phyloP scores from a whole-genome alignment of 2,888 invertebrate genomes.

The Archaeoteleia sp. region DNA sequence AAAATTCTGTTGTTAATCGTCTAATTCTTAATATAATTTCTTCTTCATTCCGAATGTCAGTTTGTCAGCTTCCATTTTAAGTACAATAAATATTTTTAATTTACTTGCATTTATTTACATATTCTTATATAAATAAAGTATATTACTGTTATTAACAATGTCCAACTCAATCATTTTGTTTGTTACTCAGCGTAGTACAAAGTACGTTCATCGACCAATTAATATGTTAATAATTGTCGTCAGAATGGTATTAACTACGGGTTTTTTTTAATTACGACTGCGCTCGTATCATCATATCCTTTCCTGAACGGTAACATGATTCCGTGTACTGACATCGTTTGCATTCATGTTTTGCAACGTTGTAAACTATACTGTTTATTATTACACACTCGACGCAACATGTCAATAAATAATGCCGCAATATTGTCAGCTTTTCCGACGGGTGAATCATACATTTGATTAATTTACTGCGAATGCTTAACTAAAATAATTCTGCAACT shows the following conservation, averaged over 20 bases:
- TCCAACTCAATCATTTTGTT: no score
- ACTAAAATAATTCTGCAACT: conserved; percentile 21
- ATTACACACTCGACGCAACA: conserved; percentile 18
- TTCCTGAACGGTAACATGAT: conserved; percentile 20
- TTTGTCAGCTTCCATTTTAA: no score
- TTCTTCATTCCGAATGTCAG: no score
- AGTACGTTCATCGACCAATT: conserved; percentile 1
- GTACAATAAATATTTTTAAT: no score
- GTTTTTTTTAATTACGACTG: neutral
- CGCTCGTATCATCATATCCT: neutral
- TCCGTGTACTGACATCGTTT: conserved; percentile 1
- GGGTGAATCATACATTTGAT: conserved; percentile 15
- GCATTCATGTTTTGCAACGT: conserved; percentile 8
- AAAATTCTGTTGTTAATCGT: no score
- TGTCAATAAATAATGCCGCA: conserved; percentile 32
- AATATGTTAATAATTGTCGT: neutral
- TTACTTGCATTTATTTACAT: no score
- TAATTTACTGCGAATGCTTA: conserved; percentile 20
- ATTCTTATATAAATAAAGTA: no score
- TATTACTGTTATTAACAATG: no score
- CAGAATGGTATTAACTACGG: conserved; percentile 11
- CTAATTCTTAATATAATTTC: no score
- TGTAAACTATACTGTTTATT: conserved; percentile 32
- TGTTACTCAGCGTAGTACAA: neutral
- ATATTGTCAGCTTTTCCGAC: conserved; percentile 28